Conservation (phyloP, 2,888 invertebrate genomes). For the Trichopoda pennipes region DNA sequence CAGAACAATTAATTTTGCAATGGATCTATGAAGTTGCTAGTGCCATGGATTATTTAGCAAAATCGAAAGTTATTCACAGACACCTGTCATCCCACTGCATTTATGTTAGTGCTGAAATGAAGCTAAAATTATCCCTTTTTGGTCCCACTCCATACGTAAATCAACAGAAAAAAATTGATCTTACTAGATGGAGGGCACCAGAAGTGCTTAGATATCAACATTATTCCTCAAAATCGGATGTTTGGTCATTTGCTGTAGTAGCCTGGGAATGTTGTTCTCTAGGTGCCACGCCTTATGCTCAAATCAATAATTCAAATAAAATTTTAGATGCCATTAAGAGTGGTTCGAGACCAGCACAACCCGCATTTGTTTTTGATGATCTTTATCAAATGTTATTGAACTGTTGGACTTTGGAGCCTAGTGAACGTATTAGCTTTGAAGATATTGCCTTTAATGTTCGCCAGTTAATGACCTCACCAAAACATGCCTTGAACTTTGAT, state of each 20-base stretch:
- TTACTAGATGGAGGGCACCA: slow-evolving; percentile 89
- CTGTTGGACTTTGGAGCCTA: slow-evolving; percentile 92
- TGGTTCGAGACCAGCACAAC: slow-evolving; percentile 88
- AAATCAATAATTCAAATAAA: slow-evolving; percentile 85
- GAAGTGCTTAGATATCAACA: slow-evolving; percentile 88
- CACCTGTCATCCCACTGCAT: slow-evolving; percentile 88
- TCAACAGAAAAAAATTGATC: slow-evolving; percentile 85
- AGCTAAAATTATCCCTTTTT: slow-evolving; percentile 88
- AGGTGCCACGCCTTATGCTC: slow-evolving; percentile 90
- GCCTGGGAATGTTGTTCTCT: slow-evolving; percentile 91
- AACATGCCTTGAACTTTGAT: slow-evolving; percentile 79
- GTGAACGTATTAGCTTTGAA: slow-evolving; percentile 88
- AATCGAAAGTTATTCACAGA: slow-evolving; percentile 87
- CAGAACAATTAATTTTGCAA: slow-evolving; percentile 85
- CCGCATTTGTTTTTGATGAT: slow-evolving; percentile 88
- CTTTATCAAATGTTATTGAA: slow-evolving; percentile 90
- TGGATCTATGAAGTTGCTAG: slow-evolving; percentile 86
- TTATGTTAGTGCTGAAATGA: slow-evolving; percentile 84
- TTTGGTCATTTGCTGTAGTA: slow-evolving; percentile 91
- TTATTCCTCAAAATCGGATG: slow-evolving; percentile 87
- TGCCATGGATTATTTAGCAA: slow-evolving; percentile 87
- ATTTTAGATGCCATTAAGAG: slow-evolving; percentile 85
- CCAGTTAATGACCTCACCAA: slow-evolving; percentile 79
- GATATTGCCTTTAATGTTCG: slow-evolving; percentile 82
- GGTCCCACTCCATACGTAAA: slow-evolving; percentile 86